Evolutionary conservation across 2,797 vertebrate species (phyloP).

Genomic region (Hydrolagus colliei): DNA sequence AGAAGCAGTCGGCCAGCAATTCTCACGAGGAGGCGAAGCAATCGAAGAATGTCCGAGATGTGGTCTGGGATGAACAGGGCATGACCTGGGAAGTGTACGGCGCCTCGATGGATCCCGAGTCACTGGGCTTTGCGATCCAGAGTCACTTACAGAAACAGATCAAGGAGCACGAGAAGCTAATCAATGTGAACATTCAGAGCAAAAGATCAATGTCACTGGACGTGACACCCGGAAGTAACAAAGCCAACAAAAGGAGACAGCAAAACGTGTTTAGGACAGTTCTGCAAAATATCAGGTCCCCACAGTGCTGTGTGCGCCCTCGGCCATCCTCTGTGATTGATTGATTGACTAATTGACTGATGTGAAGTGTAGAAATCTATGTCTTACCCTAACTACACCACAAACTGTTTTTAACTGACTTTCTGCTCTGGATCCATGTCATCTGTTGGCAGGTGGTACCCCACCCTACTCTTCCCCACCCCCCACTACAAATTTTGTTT

Average conservation of each 20-base stretch:
- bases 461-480: no score
- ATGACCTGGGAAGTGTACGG: constrained; percentile 99
- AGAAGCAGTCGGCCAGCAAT: constrained; percentile 36
- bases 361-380: background rate
- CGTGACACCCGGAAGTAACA: constrained; percentile 52
- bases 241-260: constrained; percentile 82
- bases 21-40: constrained; percentile 49
- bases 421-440: background rate
- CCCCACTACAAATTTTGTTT: background rate
- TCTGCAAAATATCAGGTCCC: constrained; percentile 86
- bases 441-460: background rate
- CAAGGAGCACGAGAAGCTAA: constrained; percentile 84
- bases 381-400: background rate
- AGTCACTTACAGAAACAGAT: constrained; percentile 95
- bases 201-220: constrained; percentile 76
- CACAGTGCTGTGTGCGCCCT: constrained; percentile 81
- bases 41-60: constrained; percentile 70
- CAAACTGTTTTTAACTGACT: background rate
- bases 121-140: constrained; percentile 90
- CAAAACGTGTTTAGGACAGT: constrained; percentile 81
- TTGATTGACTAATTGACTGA: constrained; percentile 65
- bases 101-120: constrained; percentile 86
- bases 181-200: constrained; percentile 57
- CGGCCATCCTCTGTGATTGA: constrained; percentile 82
- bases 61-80: constrained; percentile 94